phyloP scores from a whole-genome alignment of 2,888 invertebrate genomes.

The Drosophila mimetica region DNA sequence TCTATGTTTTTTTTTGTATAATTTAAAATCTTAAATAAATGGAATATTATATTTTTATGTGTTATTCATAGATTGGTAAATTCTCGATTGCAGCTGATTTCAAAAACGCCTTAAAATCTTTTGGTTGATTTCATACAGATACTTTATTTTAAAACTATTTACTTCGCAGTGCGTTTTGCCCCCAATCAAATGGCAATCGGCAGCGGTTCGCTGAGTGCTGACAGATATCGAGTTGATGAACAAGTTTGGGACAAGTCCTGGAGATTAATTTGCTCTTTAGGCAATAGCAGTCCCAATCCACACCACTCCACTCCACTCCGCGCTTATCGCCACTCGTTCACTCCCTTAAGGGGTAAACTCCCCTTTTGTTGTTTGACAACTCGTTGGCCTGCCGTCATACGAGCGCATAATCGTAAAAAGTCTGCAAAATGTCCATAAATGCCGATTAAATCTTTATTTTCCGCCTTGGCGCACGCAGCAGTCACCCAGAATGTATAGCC shows the following conservation, averaged over 20 bases:
- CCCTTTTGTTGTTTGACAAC: constrained; percentile 49
- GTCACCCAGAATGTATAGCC: constrained; percentile 2
- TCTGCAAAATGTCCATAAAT: constrained; percentile 59
- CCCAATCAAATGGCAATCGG: not conserved
- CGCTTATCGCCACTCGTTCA: constrained; percentile 6
- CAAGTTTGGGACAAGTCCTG: constrained; percentile 21
- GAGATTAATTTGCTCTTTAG: constrained; percentile 27
- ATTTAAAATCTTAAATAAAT: no score
- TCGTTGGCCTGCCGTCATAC: constrained; percentile 41
- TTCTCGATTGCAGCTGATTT: no score
- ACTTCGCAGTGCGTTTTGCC: not conserved
- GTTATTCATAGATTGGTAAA: no score
- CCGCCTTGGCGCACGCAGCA: constrained; percentile 61
- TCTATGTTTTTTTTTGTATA: no score
- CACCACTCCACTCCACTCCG: not conserved
- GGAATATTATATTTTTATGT: no score
- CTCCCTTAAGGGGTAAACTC: constrained; percentile 9
- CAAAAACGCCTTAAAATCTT: no score
- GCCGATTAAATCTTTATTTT: constrained; percentile 77
- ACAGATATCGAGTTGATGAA: constrained; percentile 26
- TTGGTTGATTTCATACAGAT: not conserved
- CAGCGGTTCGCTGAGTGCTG: constrained; percentile 4
- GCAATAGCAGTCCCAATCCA: not conserved
- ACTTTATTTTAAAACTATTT: not conserved
- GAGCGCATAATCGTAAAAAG: constrained; percentile 52